phyloP scores from a whole-genome alignment of 2,797 vertebrate species.

The Cichlasoma orientale region DNA sequence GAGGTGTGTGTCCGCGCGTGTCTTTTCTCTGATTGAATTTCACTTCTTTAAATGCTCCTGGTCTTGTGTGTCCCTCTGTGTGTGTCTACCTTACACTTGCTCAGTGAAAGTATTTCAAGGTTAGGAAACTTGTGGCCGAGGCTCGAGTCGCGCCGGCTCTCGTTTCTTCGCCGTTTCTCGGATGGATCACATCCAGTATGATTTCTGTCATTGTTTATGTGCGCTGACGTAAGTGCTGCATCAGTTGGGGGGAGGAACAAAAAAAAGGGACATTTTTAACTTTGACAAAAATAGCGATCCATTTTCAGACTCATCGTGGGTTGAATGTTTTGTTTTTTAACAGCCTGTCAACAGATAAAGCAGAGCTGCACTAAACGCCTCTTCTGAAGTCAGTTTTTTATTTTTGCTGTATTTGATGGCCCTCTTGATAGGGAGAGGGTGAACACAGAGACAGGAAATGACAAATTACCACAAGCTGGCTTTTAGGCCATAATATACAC shows the following conservation, averaged over 20 bases:
- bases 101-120: background rate
- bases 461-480: background rate
- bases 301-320: slow-evolving; percentile 16
- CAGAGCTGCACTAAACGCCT: slow-evolving; percentile 4
- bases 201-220: slow-evolving; percentile 5
- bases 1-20: background rate
- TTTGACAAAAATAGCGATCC: slow-evolving; percentile 39
- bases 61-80: background rate
- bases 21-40: slow-evolving; percentile 19
- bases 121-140: background rate
- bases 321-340: slow-evolving; percentile 4
- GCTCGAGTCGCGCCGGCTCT: background rate
- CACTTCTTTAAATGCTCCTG: background rate
- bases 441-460: background rate
- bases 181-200: background rate
- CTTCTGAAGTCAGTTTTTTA: background rate
- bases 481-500: background rate
- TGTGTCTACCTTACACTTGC: background rate
- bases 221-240: background rate
- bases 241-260: background rate
- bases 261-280: background rate
- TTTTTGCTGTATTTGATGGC: background rate
- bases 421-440: background rate
- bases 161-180: background rate
- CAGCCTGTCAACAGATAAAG: slow-evolving; percentile 17